These are phyloP conservation scores for Stegophylla sp. DNA, from an alignment of 2,888 invertebrate species.

Conservation along the genomic window DNA sequence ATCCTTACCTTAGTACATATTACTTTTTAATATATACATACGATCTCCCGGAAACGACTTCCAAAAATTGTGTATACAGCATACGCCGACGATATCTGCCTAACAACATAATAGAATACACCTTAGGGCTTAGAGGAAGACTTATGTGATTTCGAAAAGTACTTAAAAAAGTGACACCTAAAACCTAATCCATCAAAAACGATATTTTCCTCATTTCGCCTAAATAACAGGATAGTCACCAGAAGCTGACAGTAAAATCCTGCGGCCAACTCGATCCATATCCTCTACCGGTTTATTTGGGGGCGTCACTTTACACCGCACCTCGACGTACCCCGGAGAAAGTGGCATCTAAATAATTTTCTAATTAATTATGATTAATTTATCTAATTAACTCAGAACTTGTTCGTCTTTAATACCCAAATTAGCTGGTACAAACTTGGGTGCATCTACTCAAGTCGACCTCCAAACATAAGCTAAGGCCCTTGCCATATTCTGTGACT, in stretches of 20 bases:
- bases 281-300: slow-evolving; percentile 9
- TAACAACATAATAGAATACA: neutral
- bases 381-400: too few species aligned
- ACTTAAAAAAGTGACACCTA: neutral
- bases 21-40: slow-evolving; percentile 13
- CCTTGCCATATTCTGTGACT: too few species aligned
- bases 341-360: too few species aligned
- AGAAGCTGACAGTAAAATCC: slow-evolving; percentile 7
- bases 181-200: slow-evolving; percentile 5
- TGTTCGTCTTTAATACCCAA: too few species aligned
- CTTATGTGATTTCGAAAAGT: neutral
- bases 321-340: neutral
- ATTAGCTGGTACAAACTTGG: too few species aligned
- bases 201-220: neutral
- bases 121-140: slow-evolving; percentile 8
- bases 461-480: too few species aligned
- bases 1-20: neutral
- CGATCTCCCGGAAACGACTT: neutral
- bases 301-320: neutral
- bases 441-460: too few species aligned
- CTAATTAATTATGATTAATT: too few species aligned
- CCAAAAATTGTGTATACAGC: slow-evolving; percentile 4
- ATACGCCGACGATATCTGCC: slow-evolving; percentile 3
- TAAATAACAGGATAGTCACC: slow-evolving; percentile 1
- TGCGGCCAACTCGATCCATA: slow-evolving; percentile 13